Evolutionary conservation across 2,797 vertebrate species (phyloP), one percentile per base, ranked within the genome.

Genomic region (Uromys caudimaculatus): DNA sequence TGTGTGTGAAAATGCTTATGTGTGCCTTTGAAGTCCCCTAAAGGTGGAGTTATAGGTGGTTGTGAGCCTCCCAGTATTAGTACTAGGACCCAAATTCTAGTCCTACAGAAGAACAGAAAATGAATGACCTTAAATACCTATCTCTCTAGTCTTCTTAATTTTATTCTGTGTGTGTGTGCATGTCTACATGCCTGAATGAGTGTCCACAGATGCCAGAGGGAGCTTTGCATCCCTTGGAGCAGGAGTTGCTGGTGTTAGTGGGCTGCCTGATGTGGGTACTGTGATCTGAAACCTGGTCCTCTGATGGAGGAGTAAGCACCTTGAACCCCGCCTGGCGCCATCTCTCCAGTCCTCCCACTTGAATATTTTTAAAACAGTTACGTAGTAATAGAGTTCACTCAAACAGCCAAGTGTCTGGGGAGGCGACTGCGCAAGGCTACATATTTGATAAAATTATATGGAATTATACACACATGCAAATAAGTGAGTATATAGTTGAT

Each of bases 391-490:
- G 50, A 90, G 87, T 85, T 95, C 73, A 84, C 85, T 93, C 75
- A 62, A 6, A 44, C 17, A 79, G 52, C 50, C 87, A 52, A 89
- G 41, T 73, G 35, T 54, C 24, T 27, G 7, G 64, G 44, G 41
- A 84, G 76, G 79, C 87, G 76, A 84, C 91, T 91, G 69, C 35
- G 77, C 75, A 94, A 94, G 44, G n/a, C 52, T 94, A 90, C n/a
- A 58, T 4, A 11, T 44, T 29, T 56, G 56, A 81, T 78, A 91
- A 93, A 90, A 93, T 58, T 58, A 88, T 88, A 93, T 21, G 84
- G 50, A 78, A 29, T n/a, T 92, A 77, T 76, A n/a, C 11, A 64
- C 76, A 67, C 23, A 52, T 67, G 58, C 91, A 87, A 67, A 96
- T 71, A 76, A 83, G 6, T 24, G 2, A 35, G 62, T 41, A 21